Evolutionary conservation across 2,113 vertebrate genomes (phyloP).

Genomic region (Hippocampus guttulatus): DNA sequence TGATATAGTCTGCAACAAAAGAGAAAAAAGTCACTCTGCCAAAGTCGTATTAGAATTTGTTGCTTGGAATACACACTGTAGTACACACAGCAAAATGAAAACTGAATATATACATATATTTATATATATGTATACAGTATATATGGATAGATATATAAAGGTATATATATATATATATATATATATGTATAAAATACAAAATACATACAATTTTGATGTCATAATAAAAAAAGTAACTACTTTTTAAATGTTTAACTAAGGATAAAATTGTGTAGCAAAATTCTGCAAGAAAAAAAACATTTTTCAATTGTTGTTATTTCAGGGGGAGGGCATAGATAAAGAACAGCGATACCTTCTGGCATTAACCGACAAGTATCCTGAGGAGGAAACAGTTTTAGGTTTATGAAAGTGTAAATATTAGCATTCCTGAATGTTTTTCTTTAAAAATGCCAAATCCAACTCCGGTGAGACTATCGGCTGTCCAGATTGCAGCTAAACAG

Average conservation of each 20-base stretch:
- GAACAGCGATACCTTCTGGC: background rate
- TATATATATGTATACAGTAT: no score
- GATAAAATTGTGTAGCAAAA: no score
- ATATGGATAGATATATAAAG: no score
- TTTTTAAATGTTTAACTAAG: no score
- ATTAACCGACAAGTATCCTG: conserved; percentile 7
- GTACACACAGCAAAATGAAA: background rate
- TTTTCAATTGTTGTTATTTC: background rate
- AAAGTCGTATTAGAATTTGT: background rate
- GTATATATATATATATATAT: no score
- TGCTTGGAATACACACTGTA: background rate
- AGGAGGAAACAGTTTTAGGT: conserved; percentile 6
- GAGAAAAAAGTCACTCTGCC: background rate
- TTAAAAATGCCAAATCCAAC: conserved; percentile 27
- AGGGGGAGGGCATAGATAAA: background rate
- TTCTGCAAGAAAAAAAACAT: background rate
- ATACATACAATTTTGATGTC: no score
- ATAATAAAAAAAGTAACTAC: no score
- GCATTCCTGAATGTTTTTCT: conserved; percentile 22
- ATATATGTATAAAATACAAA: no score
- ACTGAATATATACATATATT: background rate
- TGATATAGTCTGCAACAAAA: background rate
- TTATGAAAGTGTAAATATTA: conserved; percentile 40
- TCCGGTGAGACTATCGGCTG: conserved; percentile 20
- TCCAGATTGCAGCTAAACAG: conserved; percentile 59